A percentile compares a stretch with the other conserved stretches of the same genome.
These are phyloP conservation scores for Polymixis lichenea DNA, from an alignment of 2,888 invertebrate genomes.

Conservation along the genomic window DNA sequence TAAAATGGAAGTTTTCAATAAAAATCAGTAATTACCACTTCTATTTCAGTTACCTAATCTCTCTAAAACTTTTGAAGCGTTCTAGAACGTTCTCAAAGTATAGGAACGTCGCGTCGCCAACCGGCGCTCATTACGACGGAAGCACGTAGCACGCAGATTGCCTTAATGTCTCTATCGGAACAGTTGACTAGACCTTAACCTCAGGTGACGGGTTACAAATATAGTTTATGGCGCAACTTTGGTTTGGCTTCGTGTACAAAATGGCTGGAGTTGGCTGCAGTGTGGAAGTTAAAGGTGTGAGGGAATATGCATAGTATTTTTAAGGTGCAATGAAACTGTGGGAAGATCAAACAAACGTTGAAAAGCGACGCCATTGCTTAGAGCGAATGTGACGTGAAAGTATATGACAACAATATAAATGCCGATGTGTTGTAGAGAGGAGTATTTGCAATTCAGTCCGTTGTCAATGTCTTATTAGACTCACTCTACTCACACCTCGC, in stretches of 20 bases:
- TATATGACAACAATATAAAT: no score
- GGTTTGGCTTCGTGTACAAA: conserved; percentile 24
- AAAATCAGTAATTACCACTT: not conserved
- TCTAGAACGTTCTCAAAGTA: conserved; percentile 23
- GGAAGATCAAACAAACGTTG: no score
- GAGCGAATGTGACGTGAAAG: no score
- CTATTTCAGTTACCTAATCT: conserved; percentile 1
- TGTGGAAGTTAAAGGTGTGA: conserved; percentile 15
- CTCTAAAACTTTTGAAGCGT: conserved; percentile 18
- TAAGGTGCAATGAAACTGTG: no score
- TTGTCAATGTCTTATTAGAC: no score
- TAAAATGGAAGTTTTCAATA: not conserved
- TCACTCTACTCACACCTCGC: no score
- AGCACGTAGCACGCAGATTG: conserved; percentile 59
- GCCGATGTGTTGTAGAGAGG: no score
- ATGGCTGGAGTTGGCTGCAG: conserved; percentile 20
- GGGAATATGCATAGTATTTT: no score
- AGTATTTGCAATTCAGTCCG: no score
- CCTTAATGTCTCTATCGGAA: conserved; percentile 57
- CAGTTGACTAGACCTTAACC: conserved; percentile 58
- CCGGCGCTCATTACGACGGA: conserved; percentile 41
- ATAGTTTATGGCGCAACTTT: conserved; percentile 52
- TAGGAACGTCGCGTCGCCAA: conserved; percentile 23
- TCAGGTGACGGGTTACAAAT: conserved; percentile 54
- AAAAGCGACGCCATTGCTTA: no score